phyloP scores from a whole-genome alignment of 2,888 invertebrate species.

The Thalpophila matura region DNA sequence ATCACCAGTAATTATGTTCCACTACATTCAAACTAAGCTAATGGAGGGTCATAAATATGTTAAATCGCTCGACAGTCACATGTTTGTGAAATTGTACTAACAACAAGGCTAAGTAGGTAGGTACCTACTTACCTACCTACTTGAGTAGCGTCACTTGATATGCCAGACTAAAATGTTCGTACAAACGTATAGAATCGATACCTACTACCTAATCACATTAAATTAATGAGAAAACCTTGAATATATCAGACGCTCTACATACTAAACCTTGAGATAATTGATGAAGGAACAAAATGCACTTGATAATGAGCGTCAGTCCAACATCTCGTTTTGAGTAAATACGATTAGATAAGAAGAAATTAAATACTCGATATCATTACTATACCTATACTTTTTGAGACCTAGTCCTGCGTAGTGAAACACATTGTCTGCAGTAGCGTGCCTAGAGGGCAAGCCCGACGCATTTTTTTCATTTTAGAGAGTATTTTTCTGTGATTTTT shows the following conservation, averaged over 20 bases:
- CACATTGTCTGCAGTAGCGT: no score
- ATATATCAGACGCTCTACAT: no score
- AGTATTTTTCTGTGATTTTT: no score
- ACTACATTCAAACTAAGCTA: slow-evolving; percentile 26
- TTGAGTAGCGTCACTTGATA: no score
- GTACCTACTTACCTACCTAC: not conserved
- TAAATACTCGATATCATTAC: no score
- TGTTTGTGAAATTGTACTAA: slow-evolving; percentile 21
- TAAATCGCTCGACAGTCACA: slow-evolving; percentile 25
- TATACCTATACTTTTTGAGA: no score
- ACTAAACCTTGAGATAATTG: no score
- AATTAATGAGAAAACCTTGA: no score
- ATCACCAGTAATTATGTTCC: slow-evolving; percentile 21
- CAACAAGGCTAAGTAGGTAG: slow-evolving; percentile 37
- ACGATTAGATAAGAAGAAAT: not conserved
- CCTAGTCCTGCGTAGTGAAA: no score
- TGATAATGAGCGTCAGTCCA: not conserved
- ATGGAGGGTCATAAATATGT: slow-evolving; percentile 35
- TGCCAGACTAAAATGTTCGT: not conserved
- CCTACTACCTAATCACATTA: not conserved
- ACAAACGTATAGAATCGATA: not conserved
- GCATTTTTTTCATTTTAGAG: no score
- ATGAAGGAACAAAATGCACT: not conserved
- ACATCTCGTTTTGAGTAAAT: not conserved
- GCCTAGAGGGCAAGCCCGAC: no score